phyloP scores from a whole-genome alignment of 2,797 vertebrate species.

The Pipistrellus kuhlii region DNA sequence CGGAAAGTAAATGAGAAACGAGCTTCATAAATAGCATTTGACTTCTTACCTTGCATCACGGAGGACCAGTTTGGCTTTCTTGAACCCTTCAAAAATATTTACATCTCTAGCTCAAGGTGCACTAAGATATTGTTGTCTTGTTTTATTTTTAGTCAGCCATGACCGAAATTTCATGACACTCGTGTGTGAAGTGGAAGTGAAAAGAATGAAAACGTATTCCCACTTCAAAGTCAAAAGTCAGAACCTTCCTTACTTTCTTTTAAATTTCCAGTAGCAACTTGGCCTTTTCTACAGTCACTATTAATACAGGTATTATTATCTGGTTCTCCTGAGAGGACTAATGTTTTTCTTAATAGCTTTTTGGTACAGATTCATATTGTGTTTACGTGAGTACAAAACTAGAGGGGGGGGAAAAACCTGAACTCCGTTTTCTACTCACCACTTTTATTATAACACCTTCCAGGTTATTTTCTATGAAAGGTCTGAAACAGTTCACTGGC shows the following conservation, averaged over 20 bases:
- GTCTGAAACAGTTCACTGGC: neutral
- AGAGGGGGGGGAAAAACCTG: too few species aligned
- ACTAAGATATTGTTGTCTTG: neutral
- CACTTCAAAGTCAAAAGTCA: neutral
- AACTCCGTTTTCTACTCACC: neutral
- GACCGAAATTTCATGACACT: constrained; percentile 11
- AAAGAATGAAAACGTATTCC: constrained; percentile 29
- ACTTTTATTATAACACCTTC: neutral
- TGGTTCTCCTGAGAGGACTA: constrained; percentile 19
- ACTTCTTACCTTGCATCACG: constrained; percentile 4
- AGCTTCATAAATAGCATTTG: neutral
- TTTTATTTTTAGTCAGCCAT: neutral
- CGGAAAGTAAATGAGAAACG: constrained; percentile 57
- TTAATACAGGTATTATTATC: constrained; percentile 38
- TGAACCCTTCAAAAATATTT: constrained; percentile 35
- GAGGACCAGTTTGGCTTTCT: neutral
- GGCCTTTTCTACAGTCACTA: constrained; percentile 17
- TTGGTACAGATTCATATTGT: neutral
- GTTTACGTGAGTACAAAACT: constrained; percentile 27
- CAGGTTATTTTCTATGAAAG: neutral
- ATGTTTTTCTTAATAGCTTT: constrained; percentile 13
- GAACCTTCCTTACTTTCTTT: neutral
- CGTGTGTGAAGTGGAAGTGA: constrained; percentile 31
- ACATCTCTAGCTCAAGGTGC: neutral
- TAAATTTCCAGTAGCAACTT: neutral